These are phyloP conservation scores for Notodonta ziczac DNA, from an alignment of 2,888 invertebrate species.

Conservation along the genomic window DNA sequence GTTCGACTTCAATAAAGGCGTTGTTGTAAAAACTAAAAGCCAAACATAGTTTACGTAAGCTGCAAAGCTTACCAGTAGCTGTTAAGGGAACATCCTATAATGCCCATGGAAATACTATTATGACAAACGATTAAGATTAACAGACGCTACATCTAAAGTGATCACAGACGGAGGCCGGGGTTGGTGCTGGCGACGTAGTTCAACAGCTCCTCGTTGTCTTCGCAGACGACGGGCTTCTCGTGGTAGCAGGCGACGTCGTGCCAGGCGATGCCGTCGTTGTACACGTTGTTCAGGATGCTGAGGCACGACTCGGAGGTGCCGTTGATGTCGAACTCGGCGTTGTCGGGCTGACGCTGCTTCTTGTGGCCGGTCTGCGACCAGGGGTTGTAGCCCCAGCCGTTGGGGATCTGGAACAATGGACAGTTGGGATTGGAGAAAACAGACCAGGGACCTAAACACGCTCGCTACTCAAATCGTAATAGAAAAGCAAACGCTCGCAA, in stretches of 20 bases:
- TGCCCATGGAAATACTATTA: not conserved
- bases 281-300: constrained; percentile 95
- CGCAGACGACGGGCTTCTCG: constrained; percentile 96
- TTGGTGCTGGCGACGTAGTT: constrained; percentile 94
- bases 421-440: not conserved
- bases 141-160: constrained; percentile 4
- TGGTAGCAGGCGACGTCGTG: constrained; percentile 97
- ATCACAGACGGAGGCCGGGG: constrained; percentile 92
- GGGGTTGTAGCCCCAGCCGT: constrained; percentile 92
- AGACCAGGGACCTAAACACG: too few relatives aligned
- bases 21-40: too few relatives aligned
- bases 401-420: constrained; percentile 74
- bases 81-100: not conserved
- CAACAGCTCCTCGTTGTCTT: constrained; percentile 94
- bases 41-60: too few relatives aligned
- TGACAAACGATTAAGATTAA: not conserved
- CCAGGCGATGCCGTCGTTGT: constrained; percentile 97
- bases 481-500: too few relatives aligned
- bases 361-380: constrained; percentile 97
- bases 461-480: too few relatives aligned
- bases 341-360: constrained; percentile 94
- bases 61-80: too few relatives aligned
- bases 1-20: too few relatives aligned
- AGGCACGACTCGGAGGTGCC: constrained; percentile 94
- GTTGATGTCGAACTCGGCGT: constrained; percentile 96